A percentile compares a stretch with the other conserved stretches of the same genome.
Conservation (phyloP, 1,140 invertebrate genomes). For the Cyclargus thomasi region DNA sequence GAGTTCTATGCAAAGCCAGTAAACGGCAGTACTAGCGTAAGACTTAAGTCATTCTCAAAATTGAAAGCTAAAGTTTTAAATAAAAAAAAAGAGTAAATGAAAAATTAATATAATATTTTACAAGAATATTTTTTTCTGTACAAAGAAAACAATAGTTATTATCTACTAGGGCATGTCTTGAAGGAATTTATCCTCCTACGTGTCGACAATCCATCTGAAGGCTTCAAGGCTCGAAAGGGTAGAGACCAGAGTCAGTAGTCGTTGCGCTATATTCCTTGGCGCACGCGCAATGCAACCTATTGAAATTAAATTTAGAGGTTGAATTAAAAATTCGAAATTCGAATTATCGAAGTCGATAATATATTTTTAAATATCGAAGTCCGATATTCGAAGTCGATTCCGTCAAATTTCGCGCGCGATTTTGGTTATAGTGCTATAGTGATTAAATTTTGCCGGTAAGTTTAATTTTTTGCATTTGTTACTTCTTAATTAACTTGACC, state of each 20-base stretch:
- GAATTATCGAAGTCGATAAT: constrained; percentile 36
- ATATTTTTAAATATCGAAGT: constrained; percentile 27
- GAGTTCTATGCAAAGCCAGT: too few relatives aligned
- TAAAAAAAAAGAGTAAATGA: too few relatives aligned
- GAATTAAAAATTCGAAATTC: constrained; percentile 33
- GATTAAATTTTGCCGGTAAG: constrained; percentile 25
- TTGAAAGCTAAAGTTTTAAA: too few relatives aligned
- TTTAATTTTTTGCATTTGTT: constrained; percentile 33
- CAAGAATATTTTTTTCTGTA: too few relatives aligned
- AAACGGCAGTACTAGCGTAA: too few relatives aligned
- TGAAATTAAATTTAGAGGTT: constrained; percentile 55
- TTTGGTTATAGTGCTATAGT: constrained; percentile 43
- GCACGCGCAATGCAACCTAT: constrained; percentile 55
- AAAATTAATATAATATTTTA: too few relatives aligned
- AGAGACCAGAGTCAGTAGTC: constrained; percentile 38
- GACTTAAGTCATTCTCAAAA: too few relatives aligned
- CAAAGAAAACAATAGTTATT: neutral
- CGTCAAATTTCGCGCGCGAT: constrained; percentile 47
- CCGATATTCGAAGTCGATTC: constrained; percentile 37
- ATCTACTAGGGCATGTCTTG: neutral
- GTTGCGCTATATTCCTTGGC: constrained; percentile 39
- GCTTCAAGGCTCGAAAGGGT: constrained; percentile 52
- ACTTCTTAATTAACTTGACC: too few relatives aligned
- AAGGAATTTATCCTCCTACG: constrained; percentile 2
- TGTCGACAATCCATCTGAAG: neutral